Evolutionary conservation across 2,113 vertebrate genomes (phyloP).

Genomic region (Asarcornis scutulata): DNA sequence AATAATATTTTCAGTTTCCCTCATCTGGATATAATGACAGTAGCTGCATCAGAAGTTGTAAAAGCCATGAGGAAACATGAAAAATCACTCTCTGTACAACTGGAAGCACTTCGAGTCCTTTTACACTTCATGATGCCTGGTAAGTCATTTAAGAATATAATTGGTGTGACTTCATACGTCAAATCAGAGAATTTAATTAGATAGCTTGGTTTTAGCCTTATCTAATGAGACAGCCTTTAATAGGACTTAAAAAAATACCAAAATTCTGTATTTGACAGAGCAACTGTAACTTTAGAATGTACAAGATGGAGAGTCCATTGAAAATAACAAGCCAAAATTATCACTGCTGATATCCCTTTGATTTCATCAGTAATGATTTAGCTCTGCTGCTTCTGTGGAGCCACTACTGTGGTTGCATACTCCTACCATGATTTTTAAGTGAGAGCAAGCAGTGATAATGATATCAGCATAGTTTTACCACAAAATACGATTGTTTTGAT

Average conservation of each 20-base stretch:
- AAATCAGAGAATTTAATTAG: neutral
- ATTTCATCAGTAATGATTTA: neutral
- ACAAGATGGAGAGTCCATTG: neutral
- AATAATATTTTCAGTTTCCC: conserved; percentile 75
- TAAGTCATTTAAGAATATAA: conserved; percentile 50
- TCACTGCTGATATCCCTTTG: neutral
- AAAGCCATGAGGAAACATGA: conserved; percentile 85
- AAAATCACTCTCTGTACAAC: conserved; percentile 83
- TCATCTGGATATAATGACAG: conserved; percentile 84
- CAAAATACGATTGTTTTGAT: neutral
- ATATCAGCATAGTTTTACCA: neutral
- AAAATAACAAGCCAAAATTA: neutral
- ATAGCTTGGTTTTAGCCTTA: neutral
- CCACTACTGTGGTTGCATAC: neutral
- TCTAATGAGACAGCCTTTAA: neutral
- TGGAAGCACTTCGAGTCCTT: conserved; percentile 87
- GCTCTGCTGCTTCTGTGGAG: neutral
- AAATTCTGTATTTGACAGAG: neutral
- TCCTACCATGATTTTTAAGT: neutral
- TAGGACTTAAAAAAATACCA: neutral
- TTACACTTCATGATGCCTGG: conserved; percentile 87
- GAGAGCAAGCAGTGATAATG: neutral
- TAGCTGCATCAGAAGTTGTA: conserved; percentile 84
- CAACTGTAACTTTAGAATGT: neutral
- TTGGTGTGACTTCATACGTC: neutral